Evolutionary conservation across 2,797 vertebrate genomes (phyloP), one percentile per base, ranked within the genome.

Genomic region (Halcyon chelicuti): DNA sequence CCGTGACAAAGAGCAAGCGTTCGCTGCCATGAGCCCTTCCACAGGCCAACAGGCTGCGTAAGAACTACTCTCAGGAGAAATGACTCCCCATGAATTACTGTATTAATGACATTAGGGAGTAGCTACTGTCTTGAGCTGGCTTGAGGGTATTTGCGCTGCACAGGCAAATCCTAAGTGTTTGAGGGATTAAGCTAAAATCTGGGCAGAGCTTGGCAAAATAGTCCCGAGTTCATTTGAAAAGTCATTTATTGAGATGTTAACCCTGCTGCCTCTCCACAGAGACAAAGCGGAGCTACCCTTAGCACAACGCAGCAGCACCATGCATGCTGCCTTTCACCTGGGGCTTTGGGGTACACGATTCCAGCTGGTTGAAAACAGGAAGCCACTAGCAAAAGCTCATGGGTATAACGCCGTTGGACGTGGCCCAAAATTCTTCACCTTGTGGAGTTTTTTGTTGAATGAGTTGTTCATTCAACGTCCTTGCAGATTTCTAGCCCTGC

Each of bases 281-380:
- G 58, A 51, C 37, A 33, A 49, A 52, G 54, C 0, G 3, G 40
- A 35, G 44, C 65, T 46, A 0, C 16, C 63, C 63, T 35, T 25
- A 19, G 19, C 25, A 31, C 21, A 21, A 5, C 4, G 29, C 11
- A 20, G 67, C 67, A 25, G 15, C 37, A 66, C 21, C 51, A 16
- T 1, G 6, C 12, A 12, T 0, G 0, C 71, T 39, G 55, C 52
- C 39, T 8, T 61, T 44, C 35, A 25, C 17, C 5, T 1, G 1
- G 4, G 40, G n/a, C 54, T 75, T 75, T 12, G 0, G 29, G 39
- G 28, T 20, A 80, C 29, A 0, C 3, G 33, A 62, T 39, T 83
- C 47, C 23, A 6, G 9, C 49, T 58, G 65, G 46, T 35, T 33
- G 72, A n/a, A 57, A 92, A 83, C 42, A 87, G 52, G 65, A 71